Conservation (phyloP, 2,888 invertebrate genomes). For the Drosophila putrida region DNA sequence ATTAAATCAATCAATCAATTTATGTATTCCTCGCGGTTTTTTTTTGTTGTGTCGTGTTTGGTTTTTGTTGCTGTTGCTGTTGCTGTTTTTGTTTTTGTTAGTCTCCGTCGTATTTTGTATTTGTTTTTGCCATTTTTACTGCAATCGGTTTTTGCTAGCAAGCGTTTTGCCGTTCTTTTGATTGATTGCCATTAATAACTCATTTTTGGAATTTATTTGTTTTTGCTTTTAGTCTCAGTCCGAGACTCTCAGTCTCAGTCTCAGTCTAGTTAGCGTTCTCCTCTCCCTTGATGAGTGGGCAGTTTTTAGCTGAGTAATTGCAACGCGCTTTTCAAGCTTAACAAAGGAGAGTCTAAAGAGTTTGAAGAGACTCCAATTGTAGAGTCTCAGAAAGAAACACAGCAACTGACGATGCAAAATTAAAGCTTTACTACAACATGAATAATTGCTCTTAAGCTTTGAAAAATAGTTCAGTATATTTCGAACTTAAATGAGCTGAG, state of each 20-base stretch:
- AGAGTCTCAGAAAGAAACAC: constrained; percentile 4
- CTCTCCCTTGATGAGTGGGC: constrained; percentile 31
- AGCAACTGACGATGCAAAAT: constrained; percentile 23
- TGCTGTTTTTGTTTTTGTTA: constrained; percentile 12
- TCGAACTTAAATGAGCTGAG: not conserved
- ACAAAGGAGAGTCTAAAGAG: not conserved
- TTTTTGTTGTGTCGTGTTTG: constrained; percentile 8
- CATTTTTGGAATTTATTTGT: constrained; percentile 69
- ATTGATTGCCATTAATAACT: constrained; percentile 81
- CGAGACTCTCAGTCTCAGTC: constrained; percentile 8
- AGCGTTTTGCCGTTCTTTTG: constrained; percentile 52
- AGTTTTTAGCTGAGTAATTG: constrained; percentile 41
- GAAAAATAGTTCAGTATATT: constrained; percentile 8
- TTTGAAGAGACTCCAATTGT: not conserved
- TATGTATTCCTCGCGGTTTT: constrained; percentile 62
- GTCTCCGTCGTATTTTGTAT: constrained; percentile 26
- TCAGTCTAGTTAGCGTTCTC: constrained; percentile 41
- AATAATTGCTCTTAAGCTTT: constrained; percentile 32
- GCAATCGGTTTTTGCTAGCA: constrained; percentile 43
- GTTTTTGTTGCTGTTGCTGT: constrained; percentile 21
- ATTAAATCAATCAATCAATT: constrained; percentile 83
- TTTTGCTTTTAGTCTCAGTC: constrained; percentile 36
- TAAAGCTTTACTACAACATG: constrained; percentile 8
- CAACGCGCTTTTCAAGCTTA: constrained; percentile 5
- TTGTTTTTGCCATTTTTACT: constrained; percentile 51